Evolutionary conservation across 2,113 vertebrate genomes (phyloP).

Genomic region (Nyctereutes procyonoides): DNA sequence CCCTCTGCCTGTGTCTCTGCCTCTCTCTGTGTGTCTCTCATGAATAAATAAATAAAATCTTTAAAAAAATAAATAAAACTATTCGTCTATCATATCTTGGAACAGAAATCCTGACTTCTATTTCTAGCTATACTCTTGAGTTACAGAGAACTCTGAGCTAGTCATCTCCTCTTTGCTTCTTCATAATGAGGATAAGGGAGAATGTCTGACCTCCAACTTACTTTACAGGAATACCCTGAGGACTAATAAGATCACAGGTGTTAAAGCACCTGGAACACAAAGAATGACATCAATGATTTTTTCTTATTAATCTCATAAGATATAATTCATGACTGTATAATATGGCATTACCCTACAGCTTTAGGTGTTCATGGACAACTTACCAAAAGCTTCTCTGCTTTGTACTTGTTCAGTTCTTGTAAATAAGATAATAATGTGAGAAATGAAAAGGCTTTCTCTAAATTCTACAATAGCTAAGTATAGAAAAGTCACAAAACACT

Average conservation of each 20-base stretch:
- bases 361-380: slow-evolving; percentile 34
- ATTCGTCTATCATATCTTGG: neutral
- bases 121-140: neutral
- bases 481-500: neutral
- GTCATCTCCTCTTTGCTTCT: neutral
- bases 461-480: neutral
- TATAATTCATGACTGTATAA: slow-evolving; percentile 20
- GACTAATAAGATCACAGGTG: neutral
- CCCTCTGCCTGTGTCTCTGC: too few relatives aligned
- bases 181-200: neutral
- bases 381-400: slow-evolving; percentile 5
- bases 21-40: too few relatives aligned
- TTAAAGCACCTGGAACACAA: slow-evolving; percentile 45
- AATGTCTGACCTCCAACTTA: neutral
- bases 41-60: too few relatives aligned
- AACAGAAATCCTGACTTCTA: neutral
- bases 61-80: neutral
- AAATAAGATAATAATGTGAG: neutral
- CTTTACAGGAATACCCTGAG: neutral
- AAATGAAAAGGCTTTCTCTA: neutral
- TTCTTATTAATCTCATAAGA: slow-evolving; percentile 48
- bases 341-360: neutral
- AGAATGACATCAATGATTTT: slow-evolving; percentile 60
- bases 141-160: neutral
- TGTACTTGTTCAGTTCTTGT: neutral